phyloP scores from a whole-genome alignment of 2,797 vertebrate species.

The Lepidocolaptes lacrymiger region DNA sequence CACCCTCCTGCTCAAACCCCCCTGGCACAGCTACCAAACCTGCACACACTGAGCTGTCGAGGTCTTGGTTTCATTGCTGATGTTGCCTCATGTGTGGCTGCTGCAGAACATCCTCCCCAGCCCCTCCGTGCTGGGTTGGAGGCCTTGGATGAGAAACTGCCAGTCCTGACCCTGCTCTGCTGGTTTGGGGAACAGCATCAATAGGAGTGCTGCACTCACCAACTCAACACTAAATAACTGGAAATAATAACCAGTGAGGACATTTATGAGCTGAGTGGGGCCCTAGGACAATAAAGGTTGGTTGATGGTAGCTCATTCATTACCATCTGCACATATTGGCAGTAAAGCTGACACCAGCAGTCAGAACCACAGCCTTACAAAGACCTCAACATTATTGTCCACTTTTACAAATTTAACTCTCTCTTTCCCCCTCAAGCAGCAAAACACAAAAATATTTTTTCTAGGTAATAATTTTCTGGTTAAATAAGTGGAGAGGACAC shows the following conservation, averaged over 20 bases:
- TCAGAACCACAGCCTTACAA: neutral
- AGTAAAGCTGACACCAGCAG: neutral
- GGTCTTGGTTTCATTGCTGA: neutral
- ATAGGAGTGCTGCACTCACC: neutral
- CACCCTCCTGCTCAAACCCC: neutral
- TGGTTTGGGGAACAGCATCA: neutral
- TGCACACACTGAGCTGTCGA: neutral
- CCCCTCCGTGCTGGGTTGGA: neutral
- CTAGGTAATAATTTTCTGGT: neutral
- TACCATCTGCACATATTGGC: neutral
- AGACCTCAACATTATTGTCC: neutral
- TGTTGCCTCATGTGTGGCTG: rapidly evolving
- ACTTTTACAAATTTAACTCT: constrained; percentile 5
- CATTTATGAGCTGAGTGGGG: neutral
- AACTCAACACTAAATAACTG: neutral
- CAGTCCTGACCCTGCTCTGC: neutral
- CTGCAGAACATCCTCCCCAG: rapidly evolving
- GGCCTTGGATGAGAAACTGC: neutral
- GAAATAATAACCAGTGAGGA: neutral
- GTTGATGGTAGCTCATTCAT: neutral
- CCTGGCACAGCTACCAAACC: neutral
- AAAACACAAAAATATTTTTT: neutral
- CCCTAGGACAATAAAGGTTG: neutral
- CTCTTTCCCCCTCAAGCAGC: neutral
- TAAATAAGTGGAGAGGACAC: neutral